Evolutionary conservation across 2,113 vertebrate genomes (phyloP).

Genomic region (Labrus mixtus): DNA sequence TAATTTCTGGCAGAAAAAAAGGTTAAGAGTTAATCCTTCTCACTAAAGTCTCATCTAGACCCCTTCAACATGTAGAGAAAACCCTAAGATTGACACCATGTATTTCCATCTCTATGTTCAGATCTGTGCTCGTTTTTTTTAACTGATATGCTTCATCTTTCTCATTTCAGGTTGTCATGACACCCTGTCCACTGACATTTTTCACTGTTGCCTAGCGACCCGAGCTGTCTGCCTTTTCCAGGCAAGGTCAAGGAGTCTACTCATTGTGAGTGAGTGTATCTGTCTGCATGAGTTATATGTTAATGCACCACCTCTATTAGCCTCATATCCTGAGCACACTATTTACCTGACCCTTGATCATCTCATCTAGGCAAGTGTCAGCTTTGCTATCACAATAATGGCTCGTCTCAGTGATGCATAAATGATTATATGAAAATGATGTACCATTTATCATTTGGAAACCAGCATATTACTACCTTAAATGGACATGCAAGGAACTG

Average conservation of each 20-base stretch:
- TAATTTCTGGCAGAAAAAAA: background rate
- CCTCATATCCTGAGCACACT: conserved; percentile 14
- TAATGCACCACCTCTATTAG: conserved; percentile 34
- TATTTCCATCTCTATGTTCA: background rate
- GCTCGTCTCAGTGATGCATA: background rate
- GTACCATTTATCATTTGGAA: no score
- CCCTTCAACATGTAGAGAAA: background rate
- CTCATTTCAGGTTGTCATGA: conserved; percentile 61
- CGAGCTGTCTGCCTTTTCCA: conserved; percentile 58
- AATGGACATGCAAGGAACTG: background rate
- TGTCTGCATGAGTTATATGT: conserved; percentile 21
- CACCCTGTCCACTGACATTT: conserved; percentile 55
- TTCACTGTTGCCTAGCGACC: conserved; percentile 71
- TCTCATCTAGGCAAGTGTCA: background rate
- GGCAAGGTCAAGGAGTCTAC: conserved; percentile 64
- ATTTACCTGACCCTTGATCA: conserved; percentile 9
- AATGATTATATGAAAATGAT: background rate
- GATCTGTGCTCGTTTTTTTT: background rate
- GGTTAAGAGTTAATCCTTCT: background rate
- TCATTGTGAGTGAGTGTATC: conserved; percentile 3
- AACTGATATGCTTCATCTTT: conserved; percentile 25
- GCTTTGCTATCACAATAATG: background rate
- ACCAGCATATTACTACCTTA: background rate
- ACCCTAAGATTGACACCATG: background rate
- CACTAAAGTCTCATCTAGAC: background rate